phyloP scores from a whole-genome alignment of 2,888 invertebrate species.

The Rhingia campestris region DNA sequence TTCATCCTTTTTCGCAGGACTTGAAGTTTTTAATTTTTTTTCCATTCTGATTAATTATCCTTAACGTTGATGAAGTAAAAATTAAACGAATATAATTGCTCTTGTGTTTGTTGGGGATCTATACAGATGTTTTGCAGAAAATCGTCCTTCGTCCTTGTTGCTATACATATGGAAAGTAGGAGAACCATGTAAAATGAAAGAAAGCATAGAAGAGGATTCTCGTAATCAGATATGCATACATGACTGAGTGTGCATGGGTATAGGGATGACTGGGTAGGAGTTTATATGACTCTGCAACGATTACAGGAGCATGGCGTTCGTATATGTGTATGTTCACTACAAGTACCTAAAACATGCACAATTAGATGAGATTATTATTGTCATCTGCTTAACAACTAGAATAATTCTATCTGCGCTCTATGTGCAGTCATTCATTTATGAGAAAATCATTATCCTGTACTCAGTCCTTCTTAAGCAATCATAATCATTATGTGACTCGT shows the following conservation, averaged over 20 bases:
- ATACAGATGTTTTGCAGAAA: not conserved
- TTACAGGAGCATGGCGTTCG: not conserved
- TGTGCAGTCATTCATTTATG: slow-evolving; percentile 64
- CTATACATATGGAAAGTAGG: not conserved
- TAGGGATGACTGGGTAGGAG: not conserved
- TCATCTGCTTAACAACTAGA: slow-evolving; percentile 69
- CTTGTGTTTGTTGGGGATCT: slow-evolving; percentile 19
- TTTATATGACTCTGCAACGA: slow-evolving; percentile 8
- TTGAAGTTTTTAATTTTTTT: slow-evolving; percentile 67
- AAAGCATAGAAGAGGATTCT: slow-evolving; percentile 20
- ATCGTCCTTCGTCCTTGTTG: slow-evolving; percentile 49
- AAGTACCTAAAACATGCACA: slow-evolving; percentile 49
- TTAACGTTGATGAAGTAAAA: slow-evolving; percentile 72
- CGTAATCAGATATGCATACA: slow-evolving; percentile 63
- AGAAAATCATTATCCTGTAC: slow-evolving; percentile 71
- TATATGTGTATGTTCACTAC: slow-evolving; percentile 35
- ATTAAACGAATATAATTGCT: slow-evolving; percentile 69
- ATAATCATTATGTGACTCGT: slow-evolving; percentile 58
- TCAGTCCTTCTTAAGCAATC: slow-evolving; percentile 68
- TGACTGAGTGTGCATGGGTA: not conserved
- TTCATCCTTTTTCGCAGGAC: slow-evolving; percentile 15
- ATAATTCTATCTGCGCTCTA: slow-evolving; percentile 60
- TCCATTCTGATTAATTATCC: slow-evolving; percentile 66
- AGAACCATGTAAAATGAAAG: slow-evolving; percentile 24
- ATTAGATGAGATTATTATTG: slow-evolving; percentile 73